Conservation (phyloP, 2,888 invertebrate genomes). For the Drosophila atripex region DNA sequence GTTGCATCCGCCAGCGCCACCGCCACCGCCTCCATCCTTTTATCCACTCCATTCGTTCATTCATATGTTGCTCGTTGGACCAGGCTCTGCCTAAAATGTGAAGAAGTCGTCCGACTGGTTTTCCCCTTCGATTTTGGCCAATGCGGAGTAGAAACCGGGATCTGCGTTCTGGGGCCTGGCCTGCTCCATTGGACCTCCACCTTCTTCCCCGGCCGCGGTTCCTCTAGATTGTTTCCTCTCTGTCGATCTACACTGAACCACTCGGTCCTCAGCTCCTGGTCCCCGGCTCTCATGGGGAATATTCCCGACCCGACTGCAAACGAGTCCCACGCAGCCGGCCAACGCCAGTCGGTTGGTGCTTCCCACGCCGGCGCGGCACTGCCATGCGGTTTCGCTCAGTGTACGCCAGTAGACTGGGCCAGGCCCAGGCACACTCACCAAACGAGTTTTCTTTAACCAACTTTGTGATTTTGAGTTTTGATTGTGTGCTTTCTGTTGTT, state of each 20-base stretch:
- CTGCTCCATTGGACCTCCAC: slow-evolving; percentile 19
- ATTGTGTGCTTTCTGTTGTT: slow-evolving; percentile 53
- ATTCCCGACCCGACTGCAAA: slow-evolving; percentile 46
- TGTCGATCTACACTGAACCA: slow-evolving; percentile 11
- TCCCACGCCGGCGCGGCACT: slow-evolving; percentile 55
- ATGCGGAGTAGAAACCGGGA: slow-evolving; percentile 13
- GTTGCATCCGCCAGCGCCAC: slow-evolving; percentile 38
- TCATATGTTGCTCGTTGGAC: slow-evolving; percentile 49
- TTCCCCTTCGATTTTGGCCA: slow-evolving; percentile 47
- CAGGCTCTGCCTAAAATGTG: slow-evolving; percentile 68
- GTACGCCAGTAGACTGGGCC: slow-evolving; percentile 39
- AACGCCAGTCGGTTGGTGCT: slow-evolving; percentile 51
- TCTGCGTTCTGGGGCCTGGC: slow-evolving; percentile 32
- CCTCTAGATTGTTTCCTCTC: slow-evolving; percentile 49
- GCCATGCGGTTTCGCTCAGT: slow-evolving; percentile 60
- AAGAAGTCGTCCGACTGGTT: slow-evolving; percentile 77
- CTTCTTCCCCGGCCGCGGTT: slow-evolving; percentile 17
- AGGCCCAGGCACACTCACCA: slow-evolving; percentile 45
- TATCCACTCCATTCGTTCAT: slow-evolving; percentile 61
- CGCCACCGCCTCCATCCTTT: slow-evolving; percentile 44
- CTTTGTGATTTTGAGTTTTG: slow-evolving; percentile 68
- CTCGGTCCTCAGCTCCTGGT: slow-evolving; percentile 15
- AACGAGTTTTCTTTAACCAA: slow-evolving; percentile 73
- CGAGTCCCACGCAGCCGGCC: slow-evolving; percentile 51
- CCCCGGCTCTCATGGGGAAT: slow-evolving; percentile 7